These are phyloP conservation scores for Megatriorchis doriae DNA, from an alignment of 2,113 vertebrate species.

Conservation along the genomic window DNA sequence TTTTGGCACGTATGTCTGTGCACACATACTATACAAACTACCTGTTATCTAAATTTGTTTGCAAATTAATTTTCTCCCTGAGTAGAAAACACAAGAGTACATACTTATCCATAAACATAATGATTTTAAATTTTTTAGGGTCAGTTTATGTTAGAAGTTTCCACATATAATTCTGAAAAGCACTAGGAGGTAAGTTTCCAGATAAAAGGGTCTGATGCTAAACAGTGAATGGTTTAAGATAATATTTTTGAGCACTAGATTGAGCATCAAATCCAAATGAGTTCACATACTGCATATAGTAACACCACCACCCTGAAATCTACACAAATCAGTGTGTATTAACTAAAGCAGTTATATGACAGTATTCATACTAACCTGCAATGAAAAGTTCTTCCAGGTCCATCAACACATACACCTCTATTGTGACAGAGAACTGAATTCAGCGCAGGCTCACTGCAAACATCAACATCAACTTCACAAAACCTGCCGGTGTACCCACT, in stretches of 20 bases:
- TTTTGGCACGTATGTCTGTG: not conserved
- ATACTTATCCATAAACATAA: not conserved
- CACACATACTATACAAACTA: not conserved
- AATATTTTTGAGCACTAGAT: not conserved
- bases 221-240: not conserved
- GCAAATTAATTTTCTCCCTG: not conserved
- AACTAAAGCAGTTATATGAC: not conserved
- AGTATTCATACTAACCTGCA: slow-evolving; percentile 63
- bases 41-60: not conserved
- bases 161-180: not conserved
- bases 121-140: not conserved
- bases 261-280: not conserved
- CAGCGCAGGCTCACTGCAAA: not conserved
- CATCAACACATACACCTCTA: slow-evolving; percentile 32
- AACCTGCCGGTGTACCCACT: slow-evolving; percentile 73
- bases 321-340: not conserved
- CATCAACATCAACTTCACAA: slow-evolving; percentile 75
- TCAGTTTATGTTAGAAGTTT: not conserved
- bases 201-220: not conserved
- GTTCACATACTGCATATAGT: not conserved
- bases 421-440: slow-evolving; percentile 23
- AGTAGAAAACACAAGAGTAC: not conserved
- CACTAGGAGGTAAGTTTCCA: not conserved
- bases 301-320: not conserved
- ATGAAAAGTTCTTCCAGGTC: slow-evolving; percentile 21